Conservation (phyloP, 2,888 invertebrate species). For the Tetropium fuscum region DNA sequence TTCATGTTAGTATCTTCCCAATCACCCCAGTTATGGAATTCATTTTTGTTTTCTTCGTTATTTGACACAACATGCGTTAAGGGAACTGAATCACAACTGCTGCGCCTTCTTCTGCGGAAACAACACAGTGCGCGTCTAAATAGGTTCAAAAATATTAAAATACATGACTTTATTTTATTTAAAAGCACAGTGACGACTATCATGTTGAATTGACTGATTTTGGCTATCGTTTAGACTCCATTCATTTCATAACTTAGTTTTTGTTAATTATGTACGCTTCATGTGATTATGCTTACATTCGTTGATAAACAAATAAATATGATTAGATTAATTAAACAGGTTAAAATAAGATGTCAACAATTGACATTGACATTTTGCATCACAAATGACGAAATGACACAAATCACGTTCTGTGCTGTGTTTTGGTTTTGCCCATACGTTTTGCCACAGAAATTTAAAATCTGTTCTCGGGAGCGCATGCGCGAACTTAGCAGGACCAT, state of each 20-base stretch:
- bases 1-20: constrained; percentile 71
- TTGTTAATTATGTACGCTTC: too few species aligned
- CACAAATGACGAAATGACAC: too few species aligned
- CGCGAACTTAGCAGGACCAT: too few species aligned
- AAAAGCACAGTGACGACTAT: constrained; percentile 43
- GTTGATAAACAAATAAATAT: background rate
- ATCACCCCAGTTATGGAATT: constrained; percentile 69
- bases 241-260: constrained; percentile 1
- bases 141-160: constrained; percentile 69
- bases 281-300: background rate
- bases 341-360: background rate
- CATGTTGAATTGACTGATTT: background rate
- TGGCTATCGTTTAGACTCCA: constrained; percentile 1
- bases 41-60: constrained; percentile 48
- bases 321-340: background rate
- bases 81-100: constrained; percentile 69
- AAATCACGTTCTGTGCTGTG: too few species aligned
- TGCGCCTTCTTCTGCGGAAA: constrained; percentile 69
- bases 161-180: constrained; percentile 69
- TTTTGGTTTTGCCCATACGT: too few species aligned
- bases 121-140: constrained; percentile 74
- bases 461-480: too few species aligned
- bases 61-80: constrained; percentile 69
- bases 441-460: too few species aligned
- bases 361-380: constrained; percentile 8